Evolutionary conservation across 92 coral and sea anemone species (phyloP).

Genomic region (Zoanthus sansibaricus): DNA sequence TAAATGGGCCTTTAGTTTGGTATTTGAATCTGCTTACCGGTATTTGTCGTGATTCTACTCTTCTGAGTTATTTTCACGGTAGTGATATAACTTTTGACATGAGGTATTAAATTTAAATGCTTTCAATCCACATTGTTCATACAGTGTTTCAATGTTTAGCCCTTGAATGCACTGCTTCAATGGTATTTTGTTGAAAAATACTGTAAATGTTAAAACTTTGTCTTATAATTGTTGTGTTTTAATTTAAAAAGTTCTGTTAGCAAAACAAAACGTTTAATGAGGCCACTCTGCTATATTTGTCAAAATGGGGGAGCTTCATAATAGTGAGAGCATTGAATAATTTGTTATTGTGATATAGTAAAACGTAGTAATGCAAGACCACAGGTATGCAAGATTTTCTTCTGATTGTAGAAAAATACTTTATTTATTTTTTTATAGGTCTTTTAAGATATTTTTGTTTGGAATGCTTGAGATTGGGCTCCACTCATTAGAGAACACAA

Average conservation of each 20-base stretch:
- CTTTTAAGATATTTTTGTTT: background rate
- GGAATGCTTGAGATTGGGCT: background rate
- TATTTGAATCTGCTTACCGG: background rate
- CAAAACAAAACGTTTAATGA: background rate
- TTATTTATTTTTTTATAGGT: background rate
- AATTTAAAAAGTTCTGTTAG: background rate
- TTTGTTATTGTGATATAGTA: background rate
- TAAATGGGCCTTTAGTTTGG: background rate
- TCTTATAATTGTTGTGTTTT: background rate
- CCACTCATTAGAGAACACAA: background rate
- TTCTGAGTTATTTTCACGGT: background rate
- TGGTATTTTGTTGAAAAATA: background rate
- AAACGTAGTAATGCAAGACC: background rate
- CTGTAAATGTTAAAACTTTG: background rate
- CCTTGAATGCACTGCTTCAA: background rate
- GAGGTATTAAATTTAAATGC: background rate
- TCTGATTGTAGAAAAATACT: background rate
- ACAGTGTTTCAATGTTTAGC: background rate
- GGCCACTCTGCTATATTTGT: background rate
- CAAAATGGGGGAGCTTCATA: background rate
- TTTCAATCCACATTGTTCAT: background rate
- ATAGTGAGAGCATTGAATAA: background rate
- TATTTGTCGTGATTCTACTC: background rate
- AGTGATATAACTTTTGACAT: background rate
- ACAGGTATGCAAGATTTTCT: background rate